Base-by-base conservation (phyloP, 92 coral and sea anemone species). In the Zoanthus solanderi region DNA sequence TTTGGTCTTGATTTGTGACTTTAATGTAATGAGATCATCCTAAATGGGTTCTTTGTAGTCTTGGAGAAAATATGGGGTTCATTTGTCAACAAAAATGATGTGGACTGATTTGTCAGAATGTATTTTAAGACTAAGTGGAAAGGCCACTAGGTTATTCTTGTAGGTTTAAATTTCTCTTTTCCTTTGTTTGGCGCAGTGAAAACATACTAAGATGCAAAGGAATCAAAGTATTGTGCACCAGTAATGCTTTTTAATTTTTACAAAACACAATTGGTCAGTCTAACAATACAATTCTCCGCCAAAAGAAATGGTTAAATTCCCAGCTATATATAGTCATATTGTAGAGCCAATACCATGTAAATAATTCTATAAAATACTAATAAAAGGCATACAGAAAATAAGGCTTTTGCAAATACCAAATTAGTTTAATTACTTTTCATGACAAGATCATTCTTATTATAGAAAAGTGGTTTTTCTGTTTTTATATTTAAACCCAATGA, bases 1-100 rank as follows among this genome's bases (percentile, higher is more conserved):
- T 67, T 67, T 67, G 72, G 42, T 29, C 42, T 18, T 5, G 72
- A 67, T 67, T 7, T 67, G 45, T 67, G 4, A 12, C 72, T 8
- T 67, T 67, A 67, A 67, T 67, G 9, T 67, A 18, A 5, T 67
- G 72, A 67, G 10, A 65, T 15, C 23, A 23, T 65, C 71, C 71
- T 65, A 65, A 65, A 16, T n/a, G 71, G 71, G 71, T 65, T 65
- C 71, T 65, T 65, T 65, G 71, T 65, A 16, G 23, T 65, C 71
- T 65, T 16, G 71, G 28, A 65, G 71, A 65, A 65, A 23, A 65
- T 65, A 65, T 65, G 29, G 71, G 71, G 71, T 65, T 23, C 28
- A 23, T 65, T 23, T 1, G 71, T 65, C 71, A 65, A 65, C 71
- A 65, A 65, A 65, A 65, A 65, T 65, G 23, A 65, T 65, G 71